A percentile compares a stretch with the other conserved stretches of the same genome.
phyloP scores from a whole-genome alignment of 2,113 vertebrate species.

The Salvelinus sp. region DNA sequence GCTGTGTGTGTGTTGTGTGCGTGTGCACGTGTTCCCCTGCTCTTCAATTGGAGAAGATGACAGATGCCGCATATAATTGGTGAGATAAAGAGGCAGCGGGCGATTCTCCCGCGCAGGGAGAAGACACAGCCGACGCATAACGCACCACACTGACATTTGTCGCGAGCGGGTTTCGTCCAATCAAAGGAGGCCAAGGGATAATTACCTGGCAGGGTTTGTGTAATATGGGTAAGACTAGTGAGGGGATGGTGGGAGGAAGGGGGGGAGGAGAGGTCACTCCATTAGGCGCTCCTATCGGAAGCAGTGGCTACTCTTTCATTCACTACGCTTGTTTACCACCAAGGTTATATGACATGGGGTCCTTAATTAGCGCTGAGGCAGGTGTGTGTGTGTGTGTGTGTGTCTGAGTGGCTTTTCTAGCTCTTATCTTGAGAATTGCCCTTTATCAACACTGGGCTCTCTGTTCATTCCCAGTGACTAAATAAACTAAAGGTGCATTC shows the following conservation, averaged over 20 bases:
- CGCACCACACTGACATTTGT: not conserved
- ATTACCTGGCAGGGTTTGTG: too few species aligned
- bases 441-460: too few species aligned
- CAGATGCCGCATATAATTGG: slow-evolving; percentile 2
- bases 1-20: too few species aligned
- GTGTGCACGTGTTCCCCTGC: not conserved
- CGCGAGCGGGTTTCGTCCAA: too few species aligned
- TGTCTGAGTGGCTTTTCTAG: not conserved
- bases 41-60: not conserved
- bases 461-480: too few species aligned
- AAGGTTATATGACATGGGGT: not conserved
- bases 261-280: slow-evolving; percentile 6
- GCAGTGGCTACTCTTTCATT: not conserved
- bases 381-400: not conserved
- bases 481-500: too few species aligned
- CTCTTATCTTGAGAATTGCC: too few species aligned
- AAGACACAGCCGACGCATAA: not conserved
- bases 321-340: not conserved
- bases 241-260: not conserved
- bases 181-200: not conserved
- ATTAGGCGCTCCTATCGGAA: slow-evolving; percentile 12
- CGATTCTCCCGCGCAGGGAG: not conserved
- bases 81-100: slow-evolving; percentile 16
- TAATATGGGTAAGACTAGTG: not conserved
- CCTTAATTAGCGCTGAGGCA: not conserved